phyloP scores from a whole-genome alignment of 2,888 invertebrate genomes.

The Gymnosoma rotundatum region DNA sequence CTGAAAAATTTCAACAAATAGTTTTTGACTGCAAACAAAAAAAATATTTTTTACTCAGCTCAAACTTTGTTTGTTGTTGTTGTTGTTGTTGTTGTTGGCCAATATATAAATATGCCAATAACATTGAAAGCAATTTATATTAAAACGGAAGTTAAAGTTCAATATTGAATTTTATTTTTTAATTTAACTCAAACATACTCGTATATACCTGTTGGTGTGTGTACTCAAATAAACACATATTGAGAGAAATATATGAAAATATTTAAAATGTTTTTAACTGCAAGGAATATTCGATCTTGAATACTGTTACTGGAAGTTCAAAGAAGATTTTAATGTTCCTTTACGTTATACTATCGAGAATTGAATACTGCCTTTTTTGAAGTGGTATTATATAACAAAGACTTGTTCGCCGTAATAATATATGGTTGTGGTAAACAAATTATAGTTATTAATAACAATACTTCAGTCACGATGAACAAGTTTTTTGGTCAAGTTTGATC shows the following conservation, averaged over 20 bases:
- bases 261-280: too few relatives aligned
- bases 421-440: too few relatives aligned
- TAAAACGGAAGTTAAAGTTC: slow-evolving; percentile 65
- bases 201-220: not conserved
- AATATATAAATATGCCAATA: slow-evolving; percentile 65
- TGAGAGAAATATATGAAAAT: not conserved
- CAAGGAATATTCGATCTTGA: too few relatives aligned
- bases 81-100: slow-evolving; percentile 20
- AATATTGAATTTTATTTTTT: slow-evolving; percentile 28
- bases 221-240: not conserved
- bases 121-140: slow-evolving; percentile 66
- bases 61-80: slow-evolving; percentile 9
- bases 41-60: slow-evolving; percentile 14
- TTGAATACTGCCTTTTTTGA: too few relatives aligned
- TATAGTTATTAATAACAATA: too few relatives aligned
- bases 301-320: too few relatives aligned
- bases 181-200: not conserved
- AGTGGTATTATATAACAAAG: too few relatives aligned
- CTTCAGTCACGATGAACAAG: too few relatives aligned
- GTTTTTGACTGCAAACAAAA: slow-evolving; percentile 1
- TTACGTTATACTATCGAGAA: not conserved
- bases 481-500: too few relatives aligned
- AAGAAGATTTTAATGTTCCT: not conserved
- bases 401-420: too few relatives aligned
- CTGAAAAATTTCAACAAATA: slow-evolving; percentile 21